These are phyloP conservation scores for Prinia subflava DNA, from an alignment of 2,113 vertebrate species.

Conservation along the genomic window DNA sequence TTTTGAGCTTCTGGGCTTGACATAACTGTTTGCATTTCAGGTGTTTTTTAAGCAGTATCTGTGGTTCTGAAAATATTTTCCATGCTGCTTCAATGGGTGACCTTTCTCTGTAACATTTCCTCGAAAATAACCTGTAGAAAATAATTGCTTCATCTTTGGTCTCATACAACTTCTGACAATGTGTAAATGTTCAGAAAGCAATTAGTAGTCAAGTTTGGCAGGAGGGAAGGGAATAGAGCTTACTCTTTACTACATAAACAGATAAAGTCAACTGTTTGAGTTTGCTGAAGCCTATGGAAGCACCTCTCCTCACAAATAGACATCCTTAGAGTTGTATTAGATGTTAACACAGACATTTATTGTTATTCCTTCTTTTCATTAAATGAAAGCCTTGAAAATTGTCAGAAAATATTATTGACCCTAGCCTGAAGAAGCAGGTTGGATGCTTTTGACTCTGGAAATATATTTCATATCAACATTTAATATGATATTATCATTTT, in stretches of 20 bases:
- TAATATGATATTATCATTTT: neutral
- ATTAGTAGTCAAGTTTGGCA: constrained; percentile 25
- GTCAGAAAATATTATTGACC: neutral
- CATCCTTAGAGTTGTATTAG: neutral
- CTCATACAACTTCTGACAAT: constrained; percentile 16
- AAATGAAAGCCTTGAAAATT: neutral
- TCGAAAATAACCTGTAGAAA: neutral
- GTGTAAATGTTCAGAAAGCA: constrained; percentile 47
- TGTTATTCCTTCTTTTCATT: neutral
- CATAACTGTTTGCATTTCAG: neutral
- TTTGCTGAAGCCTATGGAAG: constrained; percentile 31
- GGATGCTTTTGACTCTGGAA: neutral
- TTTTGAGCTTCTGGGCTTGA: neutral
- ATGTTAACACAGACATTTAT: neutral
- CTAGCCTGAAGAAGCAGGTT: neutral
- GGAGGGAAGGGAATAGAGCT: neutral
- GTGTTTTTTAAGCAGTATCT: neutral
- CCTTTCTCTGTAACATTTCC: neutral
- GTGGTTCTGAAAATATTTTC: neutral
- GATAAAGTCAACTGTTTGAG: constrained; percentile 11
- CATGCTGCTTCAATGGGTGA: neutral
- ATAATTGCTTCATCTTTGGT: neutral
- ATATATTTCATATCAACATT: neutral
- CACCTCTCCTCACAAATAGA: neutral
- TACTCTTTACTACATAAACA: constrained; percentile 28